These are phyloP conservation scores for Rotaria macrura DNA, from an alignment of 2,888 invertebrate genomes.

Conservation along the genomic window DNA sequence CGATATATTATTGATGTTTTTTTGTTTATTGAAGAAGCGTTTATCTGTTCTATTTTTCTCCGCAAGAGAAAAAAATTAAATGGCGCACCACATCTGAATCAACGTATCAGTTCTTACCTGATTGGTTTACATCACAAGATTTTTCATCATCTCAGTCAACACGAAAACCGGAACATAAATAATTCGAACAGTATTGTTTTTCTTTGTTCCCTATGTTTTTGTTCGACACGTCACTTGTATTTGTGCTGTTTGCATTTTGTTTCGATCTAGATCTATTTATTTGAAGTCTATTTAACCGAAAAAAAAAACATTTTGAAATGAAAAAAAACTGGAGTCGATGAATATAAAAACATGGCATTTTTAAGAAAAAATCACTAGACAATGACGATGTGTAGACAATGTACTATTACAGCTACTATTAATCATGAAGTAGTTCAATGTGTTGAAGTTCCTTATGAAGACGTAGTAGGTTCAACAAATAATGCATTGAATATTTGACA, in stretches of 20 bases:
- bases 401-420: no score
- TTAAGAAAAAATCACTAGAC: no score
- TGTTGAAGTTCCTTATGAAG: no score
- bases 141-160: neutral
- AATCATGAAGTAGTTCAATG: no score
- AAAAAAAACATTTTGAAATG: neutral
- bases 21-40: neutral
- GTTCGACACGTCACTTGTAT: neutral
- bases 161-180: neutral
- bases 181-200: neutral
- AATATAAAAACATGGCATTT: no score
- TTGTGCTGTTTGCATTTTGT: no score
- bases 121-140: slow-evolving; percentile 1
- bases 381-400: no score
- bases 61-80: slow-evolving; percentile 11
- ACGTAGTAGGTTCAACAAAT: no score
- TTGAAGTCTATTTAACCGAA: neutral
- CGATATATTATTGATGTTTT: neutral
- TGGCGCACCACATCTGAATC: neutral
- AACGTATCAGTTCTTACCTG: neutral
- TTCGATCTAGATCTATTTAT: neutral
- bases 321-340: neutral
- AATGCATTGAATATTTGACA: no score
- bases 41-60: slow-evolving; percentile 11
- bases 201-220: neutral